Percentiles rank a stretch among this genome's conserved stretches.
These are phyloP conservation scores for Dunckerocampus dactyliophorus DNA, from an alignment of 2,113 vertebrate species.

Conservation along the genomic window DNA sequence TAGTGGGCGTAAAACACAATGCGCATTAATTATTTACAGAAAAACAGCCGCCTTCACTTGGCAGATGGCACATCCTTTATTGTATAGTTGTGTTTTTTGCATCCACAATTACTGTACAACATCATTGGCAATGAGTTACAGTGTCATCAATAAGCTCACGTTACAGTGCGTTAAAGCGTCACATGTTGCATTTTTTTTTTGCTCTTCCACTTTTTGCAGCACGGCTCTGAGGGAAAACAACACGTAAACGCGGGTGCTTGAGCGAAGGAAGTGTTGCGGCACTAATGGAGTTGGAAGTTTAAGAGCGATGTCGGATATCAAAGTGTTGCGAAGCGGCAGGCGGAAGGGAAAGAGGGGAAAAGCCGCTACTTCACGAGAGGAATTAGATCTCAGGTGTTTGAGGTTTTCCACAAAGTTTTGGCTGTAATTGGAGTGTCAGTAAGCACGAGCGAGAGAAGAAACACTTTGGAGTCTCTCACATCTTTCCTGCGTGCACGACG, in stretches of 20 bases:
- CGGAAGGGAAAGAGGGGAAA: neutral
- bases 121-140: no score
- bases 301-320: constrained; percentile 18
- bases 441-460: constrained; percentile 56
- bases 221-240: neutral
- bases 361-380: neutral
- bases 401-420: constrained; percentile 56
- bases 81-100: neutral
- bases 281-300: constrained; percentile 16
- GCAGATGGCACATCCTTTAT: neutral
- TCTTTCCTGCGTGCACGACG: constrained; percentile 32
- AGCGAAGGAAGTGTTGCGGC: constrained; percentile 5
- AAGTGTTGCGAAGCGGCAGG: constrained; percentile 1
- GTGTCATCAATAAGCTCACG: neutral
- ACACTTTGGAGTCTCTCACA: constrained; percentile 46
- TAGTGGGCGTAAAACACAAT: constrained; percentile 9
- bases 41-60: neutral
- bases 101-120: neutral
- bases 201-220: neutral
- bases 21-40: constrained; percentile 30
- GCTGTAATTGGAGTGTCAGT: constrained; percentile 66
- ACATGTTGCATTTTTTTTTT: neutral
- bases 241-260: constrained; percentile 9
- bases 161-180: neutral
- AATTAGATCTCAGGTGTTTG: constrained; percentile 61